Evolutionary conservation across 2,888 invertebrate species (phyloP), one percentile per base, ranked within the genome.

Genomic region (Caenorhabditis sp.): DNA sequence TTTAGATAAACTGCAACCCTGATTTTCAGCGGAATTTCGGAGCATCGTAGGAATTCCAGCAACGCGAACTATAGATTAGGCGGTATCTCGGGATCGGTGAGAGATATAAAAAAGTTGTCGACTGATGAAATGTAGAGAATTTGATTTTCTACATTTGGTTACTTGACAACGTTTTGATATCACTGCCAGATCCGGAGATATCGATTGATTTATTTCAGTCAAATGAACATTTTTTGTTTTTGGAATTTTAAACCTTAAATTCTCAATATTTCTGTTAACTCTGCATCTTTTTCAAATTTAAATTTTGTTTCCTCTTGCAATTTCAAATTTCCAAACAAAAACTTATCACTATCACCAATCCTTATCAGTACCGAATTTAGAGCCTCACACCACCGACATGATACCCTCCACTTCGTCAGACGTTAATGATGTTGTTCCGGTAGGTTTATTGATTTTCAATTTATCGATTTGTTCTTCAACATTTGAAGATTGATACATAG

Each of bases 361-460:
- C 40, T 56, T 32, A 56, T 26, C 55, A 56, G 6, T 53, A 8
- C 18, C 32, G 2, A 53, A 15, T 47, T 60, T 60, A 35, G 40
- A 60, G 60, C 32, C 40, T 60, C 58, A 58, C 35, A 18, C 60
- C 47, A n/a, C 50, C 58, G 35, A n/a, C n/a, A 80, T 80, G 80
- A 69, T 80, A 37, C 80, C 80, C 3, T 80, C 80, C 11, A 80
- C 80, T 2, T 80, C 80, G 18, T 60, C 69, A 44, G 70, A 80
- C 61, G 24, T 53, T 50, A 35, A 47, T 37, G 61, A 64, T 40
- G 35, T 35, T 32, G 68, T 74, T 61, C 55, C 67, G 55, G 68
- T 64, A 47, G 6, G 58, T 15, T 22, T 50, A 55, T 40, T 50
- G 32, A 55, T 24, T 44, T n/a, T n/a, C 1, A 58, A 24, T 47